These are phyloP conservation scores for Myripristis murdjan DNA, from an alignment of 2,797 vertebrate genomes.

Conservation along the genomic window DNA sequence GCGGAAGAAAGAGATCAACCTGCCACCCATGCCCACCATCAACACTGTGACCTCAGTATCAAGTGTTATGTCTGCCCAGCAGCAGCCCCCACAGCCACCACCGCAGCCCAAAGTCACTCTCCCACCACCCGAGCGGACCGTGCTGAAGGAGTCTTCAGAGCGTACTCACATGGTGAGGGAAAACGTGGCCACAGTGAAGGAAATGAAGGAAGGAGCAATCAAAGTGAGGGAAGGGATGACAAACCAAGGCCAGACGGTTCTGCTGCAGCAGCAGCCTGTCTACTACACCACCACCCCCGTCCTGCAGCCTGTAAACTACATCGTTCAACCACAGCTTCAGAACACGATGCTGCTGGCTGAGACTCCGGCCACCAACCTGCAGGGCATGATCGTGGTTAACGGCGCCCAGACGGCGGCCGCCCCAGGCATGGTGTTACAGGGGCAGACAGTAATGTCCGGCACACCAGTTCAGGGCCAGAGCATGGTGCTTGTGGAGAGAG, in stretches of 20 bases:
- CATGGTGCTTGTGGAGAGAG: constrained; percentile 72
- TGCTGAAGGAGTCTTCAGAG: constrained; percentile 45
- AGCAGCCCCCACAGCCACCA: constrained; percentile 4
- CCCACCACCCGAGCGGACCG: constrained; percentile 21
- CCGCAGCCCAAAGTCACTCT: constrained; percentile 2
- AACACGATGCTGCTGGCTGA: constrained; percentile 88
- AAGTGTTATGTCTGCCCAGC: constrained; percentile 1
- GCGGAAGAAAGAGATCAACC: constrained; percentile 10
- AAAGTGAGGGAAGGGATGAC: constrained; percentile 22
- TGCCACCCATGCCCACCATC: constrained; percentile 29
- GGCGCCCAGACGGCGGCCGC: constrained; percentile 36
- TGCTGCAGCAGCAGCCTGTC: constrained; percentile 79
- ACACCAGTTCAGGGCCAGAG: constrained; percentile 49
- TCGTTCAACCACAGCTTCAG: constrained; percentile 86
- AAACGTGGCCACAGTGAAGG: not conserved
- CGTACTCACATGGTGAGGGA: constrained; percentile 39
- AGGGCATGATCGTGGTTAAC: constrained; percentile 80
- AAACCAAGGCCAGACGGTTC: constrained; percentile 65
- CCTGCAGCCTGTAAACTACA: constrained; percentile 72
- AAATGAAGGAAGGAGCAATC: constrained; percentile 22
- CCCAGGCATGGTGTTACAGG: constrained; percentile 72
- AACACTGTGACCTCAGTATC: constrained; percentile 36
- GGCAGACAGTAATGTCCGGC: constrained; percentile 54
- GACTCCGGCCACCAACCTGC: constrained; percentile 77
- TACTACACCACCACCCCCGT: constrained; percentile 81